Conservation (phyloP, 2,113 vertebrate genomes). For the Paramormyrops kingsleyae region DNA sequence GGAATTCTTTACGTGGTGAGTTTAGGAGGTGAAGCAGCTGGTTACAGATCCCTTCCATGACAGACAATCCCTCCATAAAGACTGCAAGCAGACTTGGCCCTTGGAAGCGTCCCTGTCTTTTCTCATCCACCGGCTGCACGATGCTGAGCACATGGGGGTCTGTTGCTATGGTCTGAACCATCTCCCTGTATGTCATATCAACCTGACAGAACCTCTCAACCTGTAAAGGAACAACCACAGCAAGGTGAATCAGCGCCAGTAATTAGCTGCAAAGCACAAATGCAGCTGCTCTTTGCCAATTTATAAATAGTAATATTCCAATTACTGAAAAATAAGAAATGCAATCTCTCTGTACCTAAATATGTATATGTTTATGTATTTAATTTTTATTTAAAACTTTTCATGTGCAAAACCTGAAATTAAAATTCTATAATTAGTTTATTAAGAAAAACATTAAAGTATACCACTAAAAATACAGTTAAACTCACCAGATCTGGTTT, state of each 20-base stretch:
- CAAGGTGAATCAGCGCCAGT: not conserved
- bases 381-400: not conserved
- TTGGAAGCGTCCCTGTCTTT: slow-evolving; percentile 38
- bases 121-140: slow-evolving; percentile 31
- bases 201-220: slow-evolving; percentile 53
- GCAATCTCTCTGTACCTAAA: not conserved
- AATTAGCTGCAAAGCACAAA: not conserved
- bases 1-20: slow-evolving; percentile 50
- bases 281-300: not conserved
- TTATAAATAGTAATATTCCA: not conserved
- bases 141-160: slow-evolving; percentile 61
- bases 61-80: slow-evolving; percentile 50
- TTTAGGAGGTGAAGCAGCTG: slow-evolving; percentile 55
- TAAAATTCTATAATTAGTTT: not conserved
- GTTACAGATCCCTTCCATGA: slow-evolving; percentile 61
- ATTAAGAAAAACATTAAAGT: not conserved
- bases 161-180: slow-evolving; percentile 51
- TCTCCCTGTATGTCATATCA: slow-evolving; percentile 59
- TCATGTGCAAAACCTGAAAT: not conserved
- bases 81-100: slow-evolving; percentile 45
- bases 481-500: slow-evolving; percentile 59
- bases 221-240: slow-evolving; percentile 39
- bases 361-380: not conserved
- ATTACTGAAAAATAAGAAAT: not conserved
- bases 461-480: not conserved